Percentiles rank a stretch among this genome's conserved stretches.
phyloP scores from a whole-genome alignment of 92 coral and sea anemone genomes.

The Desmophyllum pertusum region DNA sequence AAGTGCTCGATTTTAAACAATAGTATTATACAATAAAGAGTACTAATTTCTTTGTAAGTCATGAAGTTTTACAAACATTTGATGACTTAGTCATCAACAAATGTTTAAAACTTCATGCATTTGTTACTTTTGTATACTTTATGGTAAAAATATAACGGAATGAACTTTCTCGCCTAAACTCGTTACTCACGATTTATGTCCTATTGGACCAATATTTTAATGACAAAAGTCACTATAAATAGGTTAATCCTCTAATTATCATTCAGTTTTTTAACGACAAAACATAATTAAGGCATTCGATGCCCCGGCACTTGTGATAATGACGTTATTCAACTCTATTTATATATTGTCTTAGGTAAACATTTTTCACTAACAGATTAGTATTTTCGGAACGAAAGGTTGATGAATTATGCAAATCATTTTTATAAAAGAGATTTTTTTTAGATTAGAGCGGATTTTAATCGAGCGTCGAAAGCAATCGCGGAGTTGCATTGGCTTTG shows the following conservation, averaged over 20 bases:
- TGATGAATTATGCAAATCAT: background rate
- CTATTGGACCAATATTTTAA: constrained; percentile 21
- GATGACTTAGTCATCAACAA: no score
- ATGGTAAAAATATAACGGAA: constrained; percentile 25
- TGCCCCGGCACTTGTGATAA: background rate
- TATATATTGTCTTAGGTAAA: background rate
- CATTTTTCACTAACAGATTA: background rate
- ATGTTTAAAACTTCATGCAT: background rate
- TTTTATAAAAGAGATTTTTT: background rate
- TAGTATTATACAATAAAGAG: background rate
- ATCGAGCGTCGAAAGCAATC: no score
- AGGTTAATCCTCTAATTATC: constrained; percentile 6
- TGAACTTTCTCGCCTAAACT: background rate
- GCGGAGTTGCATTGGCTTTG: no score
- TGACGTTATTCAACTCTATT: background rate
- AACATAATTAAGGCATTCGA: background rate
- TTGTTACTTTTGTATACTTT: constrained; percentile 7
- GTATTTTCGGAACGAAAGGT: background rate
- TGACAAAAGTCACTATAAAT: constrained; percentile 40
- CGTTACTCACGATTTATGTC: background rate
- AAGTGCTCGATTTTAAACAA: constrained; percentile 17
- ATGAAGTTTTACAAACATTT: no score
- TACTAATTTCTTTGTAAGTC: constrained; percentile 5
- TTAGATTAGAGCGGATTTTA: no score
- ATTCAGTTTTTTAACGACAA: background rate